These are phyloP conservation scores for Perognathus longimembris DNA, from an alignment of 2,113 vertebrate genomes.

Conservation along the genomic window DNA sequence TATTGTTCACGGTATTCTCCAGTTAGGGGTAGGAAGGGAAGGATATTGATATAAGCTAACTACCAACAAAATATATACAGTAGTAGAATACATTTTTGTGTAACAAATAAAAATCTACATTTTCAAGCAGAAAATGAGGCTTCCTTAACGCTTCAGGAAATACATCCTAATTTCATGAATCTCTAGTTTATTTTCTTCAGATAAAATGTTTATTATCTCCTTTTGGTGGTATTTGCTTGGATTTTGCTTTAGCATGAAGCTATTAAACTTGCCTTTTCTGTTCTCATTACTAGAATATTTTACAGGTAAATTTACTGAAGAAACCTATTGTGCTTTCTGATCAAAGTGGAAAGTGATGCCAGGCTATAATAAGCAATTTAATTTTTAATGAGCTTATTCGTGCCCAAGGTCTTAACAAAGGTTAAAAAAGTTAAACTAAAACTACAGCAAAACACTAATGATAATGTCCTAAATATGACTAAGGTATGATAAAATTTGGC, in stretches of 20 bases:
- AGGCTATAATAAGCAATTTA: slow-evolving; percentile 89
- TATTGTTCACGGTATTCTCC: background rate
- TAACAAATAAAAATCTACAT: slow-evolving; percentile 35
- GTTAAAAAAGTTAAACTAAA: slow-evolving; percentile 76
- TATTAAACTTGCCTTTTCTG: slow-evolving; percentile 83
- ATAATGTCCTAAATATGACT: slow-evolving; percentile 72
- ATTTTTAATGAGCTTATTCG: slow-evolving; percentile 88
- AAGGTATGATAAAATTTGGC: slow-evolving; percentile 80
- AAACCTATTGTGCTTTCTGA: slow-evolving; percentile 86
- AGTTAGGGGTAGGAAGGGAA: background rate
- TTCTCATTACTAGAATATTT: slow-evolving; percentile 84
- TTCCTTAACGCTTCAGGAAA: slow-evolving; percentile 48
- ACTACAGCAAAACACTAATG: slow-evolving; percentile 83
- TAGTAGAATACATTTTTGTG: slow-evolving; percentile 11
- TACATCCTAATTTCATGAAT: slow-evolving; percentile 62
- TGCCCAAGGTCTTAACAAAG: slow-evolving; percentile 86
- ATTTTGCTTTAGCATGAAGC: slow-evolving; percentile 80
- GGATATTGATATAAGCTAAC: background rate
- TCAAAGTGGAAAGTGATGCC: slow-evolving; percentile 86
- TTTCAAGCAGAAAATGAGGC: slow-evolving; percentile 33
- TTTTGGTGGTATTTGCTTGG: slow-evolving; percentile 68
- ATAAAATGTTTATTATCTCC: slow-evolving; percentile 73
- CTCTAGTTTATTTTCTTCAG: slow-evolving; percentile 62
- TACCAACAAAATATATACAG: background rate
- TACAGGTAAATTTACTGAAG: slow-evolving; percentile 84